Evolutionary conservation across 2,888 invertebrate species (phyloP).

Genomic region (Tolmerus cingulatus): DNA sequence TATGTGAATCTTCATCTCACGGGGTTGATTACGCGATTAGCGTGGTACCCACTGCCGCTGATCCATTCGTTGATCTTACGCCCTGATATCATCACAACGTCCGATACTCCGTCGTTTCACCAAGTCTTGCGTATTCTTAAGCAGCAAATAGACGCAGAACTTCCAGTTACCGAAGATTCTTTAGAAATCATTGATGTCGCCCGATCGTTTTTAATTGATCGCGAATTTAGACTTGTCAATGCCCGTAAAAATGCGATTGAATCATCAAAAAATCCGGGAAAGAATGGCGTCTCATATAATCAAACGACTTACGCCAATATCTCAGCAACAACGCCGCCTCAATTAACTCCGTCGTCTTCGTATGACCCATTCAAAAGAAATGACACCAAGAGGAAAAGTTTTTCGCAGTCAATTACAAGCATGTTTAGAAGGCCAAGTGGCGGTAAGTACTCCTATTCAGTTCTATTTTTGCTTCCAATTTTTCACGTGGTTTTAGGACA

Average conservation of each 20-base stretch:
- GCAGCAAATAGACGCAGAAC: slow-evolving; percentile 84
- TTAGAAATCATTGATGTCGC: slow-evolving; percentile 78
- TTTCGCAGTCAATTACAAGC: slow-evolving; percentile 78
- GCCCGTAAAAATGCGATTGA: slow-evolving; percentile 71
- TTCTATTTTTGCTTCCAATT: neutral
- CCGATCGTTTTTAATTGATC: slow-evolving; percentile 77
- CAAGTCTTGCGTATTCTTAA: slow-evolving; percentile 86
- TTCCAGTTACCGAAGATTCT: slow-evolving; percentile 66
- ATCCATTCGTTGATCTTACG: slow-evolving; percentile 87
- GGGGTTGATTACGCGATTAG: slow-evolving; percentile 83
- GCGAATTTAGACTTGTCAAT: slow-evolving; percentile 80
- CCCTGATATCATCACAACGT: slow-evolving; percentile 84
- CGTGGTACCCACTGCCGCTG: slow-evolving; percentile 88
- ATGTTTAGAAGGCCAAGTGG: slow-evolving; percentile 73
- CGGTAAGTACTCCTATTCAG: slow-evolving; percentile 28
- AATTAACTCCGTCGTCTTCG: slow-evolving; percentile 60
- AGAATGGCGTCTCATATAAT: slow-evolving; percentile 53
- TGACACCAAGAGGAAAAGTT: slow-evolving; percentile 77
- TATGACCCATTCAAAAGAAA: slow-evolving; percentile 69
- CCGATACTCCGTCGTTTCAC: slow-evolving; percentile 88
- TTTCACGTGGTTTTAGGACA: neutral
- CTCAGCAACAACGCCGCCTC: slow-evolving; percentile 60
- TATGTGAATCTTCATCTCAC: slow-evolving; percentile 88
- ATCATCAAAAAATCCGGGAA: slow-evolving; percentile 54
- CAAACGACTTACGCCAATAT: slow-evolving; percentile 58